Conservation (phyloP, 2,888 invertebrate genomes). For the Folsomia manolachei region DNA sequence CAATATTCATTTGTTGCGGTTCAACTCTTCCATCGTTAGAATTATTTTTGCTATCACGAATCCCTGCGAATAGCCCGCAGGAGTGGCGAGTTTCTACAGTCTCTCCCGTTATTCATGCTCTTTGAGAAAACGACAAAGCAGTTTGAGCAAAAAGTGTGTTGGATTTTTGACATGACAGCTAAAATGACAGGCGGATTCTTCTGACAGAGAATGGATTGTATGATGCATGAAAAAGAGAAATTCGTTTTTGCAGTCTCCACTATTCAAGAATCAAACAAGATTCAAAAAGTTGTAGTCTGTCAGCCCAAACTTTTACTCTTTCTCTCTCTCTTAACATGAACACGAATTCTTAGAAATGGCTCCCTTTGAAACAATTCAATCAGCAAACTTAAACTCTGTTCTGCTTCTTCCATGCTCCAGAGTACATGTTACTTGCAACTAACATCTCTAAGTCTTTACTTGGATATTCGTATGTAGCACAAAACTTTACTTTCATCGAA, state of each 20-base stretch:
- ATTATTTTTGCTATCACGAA: not conserved
- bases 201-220: constrained; percentile 12
- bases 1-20: not conserved
- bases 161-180: constrained; percentile 19
- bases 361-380: not conserved
- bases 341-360: not conserved
- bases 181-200: constrained; percentile 23
- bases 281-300: not conserved
- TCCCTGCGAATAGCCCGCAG: not conserved
- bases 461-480: no score
- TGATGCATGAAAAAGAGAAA: constrained; percentile 2
- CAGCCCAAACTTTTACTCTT: not conserved
- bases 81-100: not conserved
- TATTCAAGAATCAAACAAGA: constrained; percentile 1
- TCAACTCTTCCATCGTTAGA: not conserved
- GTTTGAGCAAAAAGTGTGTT: not conserved
- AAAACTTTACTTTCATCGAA: no score
- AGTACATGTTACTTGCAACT: no score
- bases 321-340: not conserved
- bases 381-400: not conserved
- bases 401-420: no score
- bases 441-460: no score
- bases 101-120: not conserved
- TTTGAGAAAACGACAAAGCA: not conserved
- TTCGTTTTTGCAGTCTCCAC: not conserved